Percentiles rank a stretch among this genome's conserved stretches.
Conservation (phyloP, 2,888 invertebrate genomes). For the Drosophila mimetica region DNA sequence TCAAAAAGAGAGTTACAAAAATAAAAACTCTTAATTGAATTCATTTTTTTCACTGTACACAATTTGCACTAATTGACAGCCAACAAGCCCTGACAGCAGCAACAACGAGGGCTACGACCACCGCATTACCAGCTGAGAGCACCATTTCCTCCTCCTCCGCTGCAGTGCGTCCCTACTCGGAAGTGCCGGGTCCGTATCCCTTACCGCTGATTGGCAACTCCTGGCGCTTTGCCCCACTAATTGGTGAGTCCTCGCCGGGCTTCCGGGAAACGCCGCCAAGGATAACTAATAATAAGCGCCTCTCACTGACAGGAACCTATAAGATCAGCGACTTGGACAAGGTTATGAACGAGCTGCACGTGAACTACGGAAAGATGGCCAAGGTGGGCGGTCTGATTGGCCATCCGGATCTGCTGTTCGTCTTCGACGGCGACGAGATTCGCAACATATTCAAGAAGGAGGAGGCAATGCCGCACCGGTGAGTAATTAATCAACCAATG, state of each 20-base stretch:
- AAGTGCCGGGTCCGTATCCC: conserved; percentile 90
- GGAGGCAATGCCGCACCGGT: conserved; percentile 89
- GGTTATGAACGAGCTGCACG: conserved; percentile 86
- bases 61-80: conserved; percentile 37
- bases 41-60: conserved; percentile 1
- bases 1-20: too few relatives aligned
- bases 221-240: conserved; percentile 90
- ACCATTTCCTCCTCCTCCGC: conserved; percentile 23
- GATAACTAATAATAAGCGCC: conserved; percentile 1
- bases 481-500: conserved; percentile 35
- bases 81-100: conserved; percentile 19
- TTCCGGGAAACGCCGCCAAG: background rate
- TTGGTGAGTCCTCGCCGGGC: conserved; percentile 85
- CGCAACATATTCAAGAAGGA: conserved; percentile 89
- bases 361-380: conserved; percentile 86
- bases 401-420: conserved; percentile 90
- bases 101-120: conserved; percentile 2
- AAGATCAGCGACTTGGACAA: conserved; percentile 87
- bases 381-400: conserved; percentile 90
- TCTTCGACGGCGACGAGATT: conserved; percentile 90
- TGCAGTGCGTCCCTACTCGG: conserved; percentile 86
- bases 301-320: conserved; percentile 85
- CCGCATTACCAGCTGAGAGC: conserved; percentile 31
- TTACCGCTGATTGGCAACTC: conserved; percentile 91
- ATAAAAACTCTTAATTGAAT: background rate